These are phyloP conservation scores for Neolamprologus longior DNA, from an alignment of 2,113 vertebrate species.

Conservation along the genomic window DNA sequence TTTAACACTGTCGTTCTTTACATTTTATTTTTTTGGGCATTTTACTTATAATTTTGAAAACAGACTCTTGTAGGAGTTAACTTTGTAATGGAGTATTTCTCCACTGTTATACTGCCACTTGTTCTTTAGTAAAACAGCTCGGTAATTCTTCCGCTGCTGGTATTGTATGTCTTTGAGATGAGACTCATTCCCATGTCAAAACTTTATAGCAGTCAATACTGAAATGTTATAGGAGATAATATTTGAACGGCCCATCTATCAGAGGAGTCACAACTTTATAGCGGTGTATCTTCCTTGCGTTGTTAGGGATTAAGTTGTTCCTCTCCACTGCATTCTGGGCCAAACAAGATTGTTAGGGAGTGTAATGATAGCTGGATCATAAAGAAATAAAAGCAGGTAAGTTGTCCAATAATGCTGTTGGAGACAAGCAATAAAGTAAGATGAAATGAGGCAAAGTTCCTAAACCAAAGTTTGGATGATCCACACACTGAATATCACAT, in stretches of 20 bases:
- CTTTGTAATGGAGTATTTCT: not conserved
- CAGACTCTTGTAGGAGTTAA: not conserved
- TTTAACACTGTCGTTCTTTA: fast-evolving
- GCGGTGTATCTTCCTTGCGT: not conserved
- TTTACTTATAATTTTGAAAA: not conserved
- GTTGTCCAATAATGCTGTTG: not conserved
- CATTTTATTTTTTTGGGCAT: not conserved
- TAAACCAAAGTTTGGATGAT: not conserved
- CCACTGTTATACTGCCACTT: fast-evolving
- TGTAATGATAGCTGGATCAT: constrained; percentile 12
- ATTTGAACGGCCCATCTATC: constrained; percentile 10
- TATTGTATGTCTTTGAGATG: not conserved
- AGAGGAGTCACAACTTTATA: not conserved
- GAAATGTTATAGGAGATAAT: not conserved
- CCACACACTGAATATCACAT: not conserved
- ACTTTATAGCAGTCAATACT: not conserved
- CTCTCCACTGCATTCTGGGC: not conserved
- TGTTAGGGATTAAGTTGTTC: not conserved
- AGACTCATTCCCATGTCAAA: not conserved
- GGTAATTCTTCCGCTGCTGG: not conserved
- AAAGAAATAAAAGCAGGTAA: constrained; percentile 45
- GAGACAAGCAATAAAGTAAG: not conserved
- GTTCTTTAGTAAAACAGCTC: not conserved
- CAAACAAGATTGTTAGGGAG: not conserved
- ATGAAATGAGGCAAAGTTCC: not conserved